Evolutionary conservation across 1,140 invertebrate species (phyloP).

Genomic region (Drosophila kohkoa): DNA sequence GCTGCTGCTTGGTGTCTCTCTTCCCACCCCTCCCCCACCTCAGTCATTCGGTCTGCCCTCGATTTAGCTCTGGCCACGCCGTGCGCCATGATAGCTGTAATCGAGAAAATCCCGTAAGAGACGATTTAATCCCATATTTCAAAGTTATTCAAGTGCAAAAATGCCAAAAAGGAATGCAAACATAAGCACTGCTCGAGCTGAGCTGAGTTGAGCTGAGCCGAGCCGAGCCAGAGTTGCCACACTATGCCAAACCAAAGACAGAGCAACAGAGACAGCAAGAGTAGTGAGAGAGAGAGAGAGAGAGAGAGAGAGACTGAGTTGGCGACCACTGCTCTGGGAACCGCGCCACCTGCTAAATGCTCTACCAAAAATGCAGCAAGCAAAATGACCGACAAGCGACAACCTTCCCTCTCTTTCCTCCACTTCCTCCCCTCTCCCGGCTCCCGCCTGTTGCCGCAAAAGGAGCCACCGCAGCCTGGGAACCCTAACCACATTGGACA

Average conservation of each 20-base stretch:
- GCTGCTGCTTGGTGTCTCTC: slow-evolving; percentile 2
- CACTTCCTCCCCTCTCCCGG: neutral
- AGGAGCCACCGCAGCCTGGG: slow-evolving; percentile 26
- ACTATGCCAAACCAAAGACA: slow-evolving; percentile 28
- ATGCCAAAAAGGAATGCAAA: slow-evolving; percentile 84
- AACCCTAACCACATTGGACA: slow-evolving; percentile 47
- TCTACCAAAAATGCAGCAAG: slow-evolving; percentile 40
- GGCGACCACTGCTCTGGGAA: slow-evolving; percentile 58
- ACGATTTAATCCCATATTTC: slow-evolving; percentile 84
- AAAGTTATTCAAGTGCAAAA: slow-evolving; percentile 84
- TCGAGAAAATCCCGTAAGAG: slow-evolving; percentile 83
- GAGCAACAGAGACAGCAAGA: neutral
- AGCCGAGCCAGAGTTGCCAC: slow-evolving; percentile 54
- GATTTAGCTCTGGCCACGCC: neutral
- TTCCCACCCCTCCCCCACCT: neutral
- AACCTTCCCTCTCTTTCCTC: neutral
- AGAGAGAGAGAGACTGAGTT: neutral
- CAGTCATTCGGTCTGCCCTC: no score
- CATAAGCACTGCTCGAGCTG: slow-evolving; percentile 69
- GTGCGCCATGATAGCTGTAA: slow-evolving; percentile 75
- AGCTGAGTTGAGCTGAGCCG: neutral
- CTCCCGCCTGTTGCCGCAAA: slow-evolving; percentile 1
- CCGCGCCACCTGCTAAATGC: slow-evolving; percentile 62
- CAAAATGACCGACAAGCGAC: slow-evolving; percentile 12
- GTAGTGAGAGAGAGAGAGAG: slow-evolving; percentile 17